Base-by-base conservation (phyloP, 2,113 vertebrate genomes). In the Ariopsis seemanni region DNA sequence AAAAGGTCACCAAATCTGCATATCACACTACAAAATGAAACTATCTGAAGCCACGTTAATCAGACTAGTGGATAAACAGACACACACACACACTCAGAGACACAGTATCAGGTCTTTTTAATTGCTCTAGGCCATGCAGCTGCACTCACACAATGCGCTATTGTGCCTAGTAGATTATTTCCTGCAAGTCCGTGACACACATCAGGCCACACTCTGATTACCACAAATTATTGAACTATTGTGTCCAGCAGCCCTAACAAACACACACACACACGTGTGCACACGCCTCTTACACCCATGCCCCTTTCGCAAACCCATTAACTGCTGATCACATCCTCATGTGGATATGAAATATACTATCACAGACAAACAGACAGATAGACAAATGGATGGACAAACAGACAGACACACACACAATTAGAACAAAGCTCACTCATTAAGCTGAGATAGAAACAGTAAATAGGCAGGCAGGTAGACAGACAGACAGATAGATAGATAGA, bases 1-100 rank as follows among this genome's bases (percentile, higher is more conserved):
- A 52, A 89, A 91, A 89, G 87, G 90, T 85, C 85, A 89, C 57
- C 57, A 79, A 82, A 89, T 90, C 85, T 89, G 87, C 85, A 87
- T 87, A 86, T 82, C 79, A 78, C 69, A 81, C 58, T 30, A 71
- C 67, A 57, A 86, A 85, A 87, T 88, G 69, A 87, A 90, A 87
- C 22, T 9, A 77, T 77, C 48, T 77, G 22, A 87, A 82, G 79
- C 67, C 65, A 82, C 53, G 67, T 72, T 72, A 72, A 84, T 83
- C 42, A 72, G 72, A 74, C 4, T 50, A n/a, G 5, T 77, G 48
- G 34, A 74, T 18, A 72, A 27, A 69, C 69, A 42, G 27, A 74
- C 14, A 78, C 4, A 67, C 50, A 48, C 9, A 58, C 53, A 50
- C 82, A 78, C 69, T 55, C 25, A 30, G 50, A 27, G 50, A 90